Conservation (phyloP, 1,140 invertebrate species). For the Aphelenchoides besseyi region DNA sequence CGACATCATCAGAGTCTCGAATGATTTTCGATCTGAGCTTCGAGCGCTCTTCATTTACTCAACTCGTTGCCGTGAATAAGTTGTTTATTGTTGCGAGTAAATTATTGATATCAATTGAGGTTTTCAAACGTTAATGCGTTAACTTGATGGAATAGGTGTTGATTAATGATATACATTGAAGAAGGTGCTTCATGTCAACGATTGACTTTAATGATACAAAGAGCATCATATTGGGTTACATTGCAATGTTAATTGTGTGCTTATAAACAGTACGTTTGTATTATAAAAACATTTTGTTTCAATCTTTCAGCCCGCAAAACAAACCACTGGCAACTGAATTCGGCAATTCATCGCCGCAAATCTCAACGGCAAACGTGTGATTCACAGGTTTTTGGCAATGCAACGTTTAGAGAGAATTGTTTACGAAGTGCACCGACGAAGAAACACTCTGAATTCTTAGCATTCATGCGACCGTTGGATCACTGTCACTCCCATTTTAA, state of each 20-base stretch:
- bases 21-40: background rate
- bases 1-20: background rate
- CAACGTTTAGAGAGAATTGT: background rate
- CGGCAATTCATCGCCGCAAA: conserved; percentile 2
- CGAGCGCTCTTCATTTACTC: background rate
- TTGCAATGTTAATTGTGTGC: too few species aligned
- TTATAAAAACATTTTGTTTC: too few species aligned
- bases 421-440: background rate
- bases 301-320: too few species aligned
- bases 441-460: background rate
- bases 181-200: too few species aligned
- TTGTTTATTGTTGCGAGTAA: too few species aligned
- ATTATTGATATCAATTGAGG: too few species aligned
- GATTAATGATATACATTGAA: too few species aligned
- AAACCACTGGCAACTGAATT: background rate
- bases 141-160: too few species aligned
- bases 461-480: background rate
- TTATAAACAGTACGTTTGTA: too few species aligned
- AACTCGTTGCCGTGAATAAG: too few species aligned
- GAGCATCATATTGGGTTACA: too few species aligned
- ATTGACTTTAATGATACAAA: background rate
- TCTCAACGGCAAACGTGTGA: background rate
- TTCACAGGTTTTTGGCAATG: background rate
- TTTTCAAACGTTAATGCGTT: too few species aligned
- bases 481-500: background rate